Percentiles rank a stretch among this genome's conserved stretches.
Evolutionary conservation across 2,888 invertebrate genomes (phyloP).

Genomic region (Athetis lepigone): DNA sequence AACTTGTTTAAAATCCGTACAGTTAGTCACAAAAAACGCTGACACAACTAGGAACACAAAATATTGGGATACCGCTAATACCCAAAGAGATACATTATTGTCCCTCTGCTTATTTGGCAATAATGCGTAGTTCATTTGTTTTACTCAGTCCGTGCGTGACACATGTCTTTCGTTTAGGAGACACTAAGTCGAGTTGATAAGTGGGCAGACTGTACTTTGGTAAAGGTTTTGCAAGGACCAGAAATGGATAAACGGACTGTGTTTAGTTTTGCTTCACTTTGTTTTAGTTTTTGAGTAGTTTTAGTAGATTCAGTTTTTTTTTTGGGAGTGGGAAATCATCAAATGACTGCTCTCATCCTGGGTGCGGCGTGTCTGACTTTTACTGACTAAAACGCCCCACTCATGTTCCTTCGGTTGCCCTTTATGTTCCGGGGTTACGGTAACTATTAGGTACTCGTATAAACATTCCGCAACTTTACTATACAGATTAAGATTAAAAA

Average conservation of each 20-base stretch:
- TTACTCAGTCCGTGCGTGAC: conserved; percentile 63
- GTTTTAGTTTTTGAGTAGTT: conserved; percentile 21
- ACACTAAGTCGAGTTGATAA: conserved; percentile 68
- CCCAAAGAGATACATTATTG: conserved; percentile 58
- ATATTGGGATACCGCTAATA: conserved; percentile 46
- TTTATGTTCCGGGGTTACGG: too few relatives aligned
- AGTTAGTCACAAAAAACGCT: conserved; percentile 43
- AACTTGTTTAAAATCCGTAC: conserved; percentile 37
- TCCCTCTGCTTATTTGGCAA: conserved; percentile 62
- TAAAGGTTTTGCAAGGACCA: conserved; percentile 16
- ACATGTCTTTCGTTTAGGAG: conserved; percentile 63
- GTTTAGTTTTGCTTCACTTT: too few relatives aligned
- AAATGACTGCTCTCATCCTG: too few relatives aligned
- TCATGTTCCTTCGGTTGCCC: too few relatives aligned
- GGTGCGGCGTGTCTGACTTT: too few relatives aligned
- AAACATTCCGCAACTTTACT: too few relatives aligned
- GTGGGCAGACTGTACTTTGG: conserved; percentile 47
- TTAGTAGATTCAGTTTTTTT: too few relatives aligned
- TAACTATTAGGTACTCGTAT: too few relatives aligned
- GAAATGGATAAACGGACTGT: conserved; percentile 11
- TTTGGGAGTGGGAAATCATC: too few relatives aligned
- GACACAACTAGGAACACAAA: conserved; percentile 51
- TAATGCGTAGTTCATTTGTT: conserved; percentile 66
- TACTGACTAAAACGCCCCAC: too few relatives aligned
- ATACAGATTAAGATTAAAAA: too few relatives aligned